phyloP scores from a whole-genome alignment of 2,888 invertebrate genomes.

The Lomographa bimaculata region DNA sequence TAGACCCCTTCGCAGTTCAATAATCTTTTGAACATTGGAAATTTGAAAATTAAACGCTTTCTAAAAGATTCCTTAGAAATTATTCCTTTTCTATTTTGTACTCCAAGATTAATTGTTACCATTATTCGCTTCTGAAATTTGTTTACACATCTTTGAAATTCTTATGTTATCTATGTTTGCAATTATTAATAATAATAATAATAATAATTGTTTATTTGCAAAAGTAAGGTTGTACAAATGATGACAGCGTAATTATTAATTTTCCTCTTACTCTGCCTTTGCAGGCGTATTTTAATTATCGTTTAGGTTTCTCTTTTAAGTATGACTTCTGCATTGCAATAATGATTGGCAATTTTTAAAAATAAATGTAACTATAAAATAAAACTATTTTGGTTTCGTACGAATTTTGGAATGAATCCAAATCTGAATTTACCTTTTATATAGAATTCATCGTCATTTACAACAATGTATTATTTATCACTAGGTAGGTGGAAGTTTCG shows the following conservation, averaged over 20 bases:
- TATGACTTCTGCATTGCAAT: too few relatives aligned
- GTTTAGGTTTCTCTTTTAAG: constrained; percentile 20
- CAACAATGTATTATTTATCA: constrained; percentile 23
- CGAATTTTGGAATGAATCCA: constrained; percentile 25
- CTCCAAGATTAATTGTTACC: constrained; percentile 1
- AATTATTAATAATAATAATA: constrained; percentile 6
- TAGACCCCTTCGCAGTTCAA: constrained; percentile 60
- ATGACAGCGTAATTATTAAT: too few relatives aligned
- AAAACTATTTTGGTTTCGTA: constrained; percentile 13
- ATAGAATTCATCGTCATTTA: constrained; percentile 15
- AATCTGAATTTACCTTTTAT: constrained; percentile 21
- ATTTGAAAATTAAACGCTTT: constrained; percentile 57
- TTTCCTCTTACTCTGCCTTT: too few relatives aligned
- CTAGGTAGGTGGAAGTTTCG: constrained; percentile 23
- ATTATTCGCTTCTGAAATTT: constrained; percentile 1
- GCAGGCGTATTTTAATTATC: constrained; percentile 11
- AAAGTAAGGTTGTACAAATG: too few relatives aligned
- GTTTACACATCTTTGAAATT: background rate
- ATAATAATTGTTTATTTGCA: too few relatives aligned
- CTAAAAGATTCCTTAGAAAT: constrained; percentile 36
- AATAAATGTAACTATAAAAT: constrained; percentile 10
- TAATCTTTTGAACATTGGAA: constrained; percentile 59
- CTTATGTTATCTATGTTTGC: background rate
- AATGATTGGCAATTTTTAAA: too few relatives aligned
- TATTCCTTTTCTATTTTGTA: constrained; percentile 20